Evolutionary conservation across 2,113 vertebrate genomes (phyloP), one percentile per base, ranked within the genome.

Genomic region (Rallus limicola): DNA sequence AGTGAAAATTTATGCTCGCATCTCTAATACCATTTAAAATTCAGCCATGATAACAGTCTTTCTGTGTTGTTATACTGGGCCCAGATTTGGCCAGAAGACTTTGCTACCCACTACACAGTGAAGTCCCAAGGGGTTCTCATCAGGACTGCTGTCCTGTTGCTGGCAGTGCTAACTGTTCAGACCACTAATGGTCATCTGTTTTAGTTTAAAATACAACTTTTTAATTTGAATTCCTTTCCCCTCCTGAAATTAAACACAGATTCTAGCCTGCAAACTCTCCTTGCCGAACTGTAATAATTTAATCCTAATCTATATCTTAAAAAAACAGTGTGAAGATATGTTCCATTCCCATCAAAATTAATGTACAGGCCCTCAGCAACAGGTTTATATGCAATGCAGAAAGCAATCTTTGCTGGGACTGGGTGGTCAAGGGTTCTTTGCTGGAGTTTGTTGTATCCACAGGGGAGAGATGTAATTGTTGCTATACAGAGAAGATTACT

Each of bases 371-470:
- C 94, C 89, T 46, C 79, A 93, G 76, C 85, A 94, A 95, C 52
- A 95, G 85, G 91, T 89, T 65, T 87, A 94, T 96, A 95, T 67
- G 56, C 83, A 80, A 80, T 67, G 96, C 82, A 95, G 90, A 91
- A 97, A 96, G 97, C 2, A 94, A 68, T 46, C 23, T 78, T 92
- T 97, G 84, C 88, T 71, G 82, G 52, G 68, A 94, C 78, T 82
- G 84, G 79, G 84, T 89, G 90, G 82, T 93, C 94, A 96, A 91
- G 46, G 94, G 78, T 48, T 91, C 46, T 92, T 95, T 96, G 56
- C 76, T 93, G 2, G 1, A 85, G 90, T 62, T 16, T 44, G 88
- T 36, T 76, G 33, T 53, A 67, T 77, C 46, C 65, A 67, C 3
- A 46, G n/a, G 5, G 25, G 25, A 9, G 2, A 82, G 52, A 65